phyloP scores from a whole-genome alignment of 1,140 invertebrate species.

The Trypoxylus dichotomus region DNA sequence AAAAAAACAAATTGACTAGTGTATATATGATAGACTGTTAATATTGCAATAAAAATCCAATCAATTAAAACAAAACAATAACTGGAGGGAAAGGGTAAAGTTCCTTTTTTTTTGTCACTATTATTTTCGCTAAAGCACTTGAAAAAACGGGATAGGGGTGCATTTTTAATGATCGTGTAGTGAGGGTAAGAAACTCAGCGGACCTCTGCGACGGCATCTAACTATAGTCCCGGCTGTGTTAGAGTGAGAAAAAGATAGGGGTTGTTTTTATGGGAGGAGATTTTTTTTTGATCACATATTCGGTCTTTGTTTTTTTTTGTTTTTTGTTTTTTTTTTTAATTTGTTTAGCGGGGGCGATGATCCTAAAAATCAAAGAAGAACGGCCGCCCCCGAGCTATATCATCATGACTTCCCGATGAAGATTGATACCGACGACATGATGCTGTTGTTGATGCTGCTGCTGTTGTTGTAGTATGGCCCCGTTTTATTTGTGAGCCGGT shows the following conservation, averaged over 20 bases:
- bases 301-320: slow-evolving; percentile 4
- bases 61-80: background rate
- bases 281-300: slow-evolving; percentile 11
- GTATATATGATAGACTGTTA: background rate
- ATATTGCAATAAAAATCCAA: background rate
- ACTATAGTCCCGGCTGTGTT: background rate
- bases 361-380: background rate
- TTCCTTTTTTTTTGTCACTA: background rate
- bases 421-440: slow-evolving; percentile 19
- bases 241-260: background rate
- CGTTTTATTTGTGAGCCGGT: slow-evolving; percentile 28
- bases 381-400: slow-evolving; percentile 11
- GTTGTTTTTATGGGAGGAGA: background rate
- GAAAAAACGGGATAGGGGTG: background rate
- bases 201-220: background rate
- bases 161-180: background rate
- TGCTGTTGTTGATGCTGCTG: background rate
- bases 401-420: slow-evolving; percentile 31
- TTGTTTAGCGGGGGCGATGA: background rate
- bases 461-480: background rate
- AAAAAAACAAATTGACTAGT: background rate
- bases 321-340: background rate
- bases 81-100: background rate
- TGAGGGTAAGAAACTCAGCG: background rate
- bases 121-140: background rate